Base-by-base conservation (phyloP, 2,113 vertebrate genomes). In the Eolophus roseicapilla region DNA sequence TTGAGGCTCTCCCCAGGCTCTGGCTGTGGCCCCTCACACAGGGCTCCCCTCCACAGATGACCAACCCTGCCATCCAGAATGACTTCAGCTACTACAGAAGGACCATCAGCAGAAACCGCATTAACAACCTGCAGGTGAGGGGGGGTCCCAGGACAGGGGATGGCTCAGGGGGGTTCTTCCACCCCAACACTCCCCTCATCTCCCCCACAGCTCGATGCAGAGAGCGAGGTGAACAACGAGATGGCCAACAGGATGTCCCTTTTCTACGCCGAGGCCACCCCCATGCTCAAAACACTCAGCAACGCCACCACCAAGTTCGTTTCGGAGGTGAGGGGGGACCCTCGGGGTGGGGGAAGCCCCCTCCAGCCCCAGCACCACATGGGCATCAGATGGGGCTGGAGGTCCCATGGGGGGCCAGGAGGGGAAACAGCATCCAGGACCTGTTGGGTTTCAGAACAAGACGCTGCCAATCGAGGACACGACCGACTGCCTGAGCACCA, bases 181-280 rank as follows among this genome's bases (percentile, higher is more conserved):
- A 15, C 33, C 35, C 29, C 49, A 3, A 2, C 0, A 8, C 4
- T 5, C 47, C 11, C 35, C 79, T 17, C 23, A 3, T 60, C 5
- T 37, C 46, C 16, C 46, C 20, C 5, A 1, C 98, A 99, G 99
- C 96, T 99, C 96, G 99, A 99, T 1, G 98, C 98, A 0, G 99
- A 99, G 97, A 99, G 98, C 7, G 99, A 99, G 92, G 99, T 99
- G 25, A 99, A 99, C 98, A 99, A 99, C 0, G 99, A 99, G 97
- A 99, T 99, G 99, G 99, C 99, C 97, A 99, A 99, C 96, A 98
- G 99, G 93, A 99, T 99, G 99, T 99, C 99, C 7, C 98, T 99
- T 52, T 99, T 99, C 97, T 99, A 99, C 0, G 99, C 99, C 1
- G 99, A 99, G 93, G 98, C 99, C 53, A 99, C 99, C 11, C 99